These are phyloP conservation scores for Microchrysa polita DNA, from an alignment of 2,888 invertebrate species.

Conservation along the genomic window DNA sequence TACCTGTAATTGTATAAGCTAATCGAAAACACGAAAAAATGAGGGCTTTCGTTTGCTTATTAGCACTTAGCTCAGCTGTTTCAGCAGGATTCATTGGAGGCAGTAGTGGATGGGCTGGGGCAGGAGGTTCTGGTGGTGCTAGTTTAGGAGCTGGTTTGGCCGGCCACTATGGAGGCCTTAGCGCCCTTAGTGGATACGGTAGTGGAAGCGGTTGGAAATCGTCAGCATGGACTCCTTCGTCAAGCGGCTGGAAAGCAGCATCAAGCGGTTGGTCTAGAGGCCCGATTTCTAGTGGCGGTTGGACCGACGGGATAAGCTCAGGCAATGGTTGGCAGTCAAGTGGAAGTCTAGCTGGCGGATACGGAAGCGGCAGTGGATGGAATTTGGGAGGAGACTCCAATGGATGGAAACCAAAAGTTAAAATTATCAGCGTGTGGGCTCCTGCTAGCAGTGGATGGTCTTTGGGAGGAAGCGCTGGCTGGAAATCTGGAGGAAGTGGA, in stretches of 20 bases:
- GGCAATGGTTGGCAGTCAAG: constrained; percentile 25
- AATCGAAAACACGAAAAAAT: too few relatives aligned
- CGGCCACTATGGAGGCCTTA: background rate
- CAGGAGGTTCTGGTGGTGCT: background rate
- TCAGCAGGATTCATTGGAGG: constrained; percentile 34
- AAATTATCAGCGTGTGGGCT: background rate
- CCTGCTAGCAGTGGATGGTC: constrained; percentile 20
- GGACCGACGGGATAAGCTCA: background rate
- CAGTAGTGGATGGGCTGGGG: background rate
- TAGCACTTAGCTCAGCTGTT: constrained; percentile 20
- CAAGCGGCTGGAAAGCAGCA: background rate
- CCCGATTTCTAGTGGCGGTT: constrained; percentile 4
- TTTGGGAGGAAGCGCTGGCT: background rate
- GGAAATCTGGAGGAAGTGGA: background rate
- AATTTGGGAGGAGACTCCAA: background rate
- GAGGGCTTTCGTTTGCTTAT: constrained; percentile 23
- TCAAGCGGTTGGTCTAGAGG: background rate
- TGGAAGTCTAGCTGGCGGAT: constrained; percentile 21
- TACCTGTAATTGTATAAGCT: background rate
- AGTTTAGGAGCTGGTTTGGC: background rate
- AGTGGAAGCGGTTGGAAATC: constrained; percentile 17
- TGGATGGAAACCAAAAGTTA: constrained; percentile 30
- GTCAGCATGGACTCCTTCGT: constrained; percentile 12
- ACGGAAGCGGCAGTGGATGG: background rate
- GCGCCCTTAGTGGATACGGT: constrained; percentile 7